Conservation (phyloP, 2,888 invertebrate genomes). For the Oasisia sp. region DNA sequence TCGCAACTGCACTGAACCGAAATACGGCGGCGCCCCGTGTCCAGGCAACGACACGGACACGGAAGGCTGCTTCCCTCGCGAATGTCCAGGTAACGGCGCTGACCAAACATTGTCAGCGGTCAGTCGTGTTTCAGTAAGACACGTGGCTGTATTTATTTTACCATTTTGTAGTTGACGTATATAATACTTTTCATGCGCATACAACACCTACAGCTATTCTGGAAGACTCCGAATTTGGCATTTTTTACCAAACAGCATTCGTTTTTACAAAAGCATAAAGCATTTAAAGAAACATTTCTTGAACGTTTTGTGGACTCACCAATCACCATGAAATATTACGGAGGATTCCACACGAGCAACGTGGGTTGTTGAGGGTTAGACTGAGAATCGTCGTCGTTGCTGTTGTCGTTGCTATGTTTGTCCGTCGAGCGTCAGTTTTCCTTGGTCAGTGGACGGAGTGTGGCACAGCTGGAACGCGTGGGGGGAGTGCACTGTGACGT, state of each 20-base stretch:
- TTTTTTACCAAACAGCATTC: background rate
- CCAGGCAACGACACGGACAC: constrained; percentile 28
- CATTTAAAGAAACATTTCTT: background rate
- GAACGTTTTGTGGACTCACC: background rate
- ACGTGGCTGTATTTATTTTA: background rate
- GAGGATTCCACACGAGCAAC: background rate
- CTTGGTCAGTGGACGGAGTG: constrained; percentile 39
- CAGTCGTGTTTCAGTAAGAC: background rate
- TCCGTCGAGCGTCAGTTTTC: constrained; percentile 6
- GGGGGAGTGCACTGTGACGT: constrained; percentile 51
- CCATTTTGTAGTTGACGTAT: background rate
- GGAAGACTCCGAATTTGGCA: background rate
- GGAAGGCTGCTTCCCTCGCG: constrained; percentile 27
- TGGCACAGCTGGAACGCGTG: constrained; percentile 53
- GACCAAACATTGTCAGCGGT: background rate
- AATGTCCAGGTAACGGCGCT: constrained; percentile 36
- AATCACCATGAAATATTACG: background rate
- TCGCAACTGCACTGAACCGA: constrained; percentile 22
- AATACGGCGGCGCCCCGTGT: constrained; percentile 32
- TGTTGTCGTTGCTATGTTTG: background rate
- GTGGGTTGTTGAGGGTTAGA: background rate
- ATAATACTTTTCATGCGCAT: background rate
- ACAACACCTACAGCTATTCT: background rate
- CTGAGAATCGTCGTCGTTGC: background rate
- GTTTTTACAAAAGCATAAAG: background rate